Evolutionary conservation across 2,888 invertebrate species (phyloP).

Genomic region (Protonemura montana): DNA sequence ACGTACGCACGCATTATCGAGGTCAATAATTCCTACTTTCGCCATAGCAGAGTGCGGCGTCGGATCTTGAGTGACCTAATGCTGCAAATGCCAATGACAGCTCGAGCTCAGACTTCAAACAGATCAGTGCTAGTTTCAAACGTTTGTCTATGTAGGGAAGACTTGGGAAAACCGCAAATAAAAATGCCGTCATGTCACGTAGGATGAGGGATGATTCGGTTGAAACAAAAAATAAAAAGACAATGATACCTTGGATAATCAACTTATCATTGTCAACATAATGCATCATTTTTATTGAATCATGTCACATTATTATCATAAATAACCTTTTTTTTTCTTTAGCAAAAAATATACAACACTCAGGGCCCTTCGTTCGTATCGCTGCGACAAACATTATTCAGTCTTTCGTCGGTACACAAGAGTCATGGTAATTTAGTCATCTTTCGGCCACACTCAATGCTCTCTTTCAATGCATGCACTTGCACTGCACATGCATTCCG

Average conservation of each 20-base stretch:
- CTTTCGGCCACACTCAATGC: background rate
- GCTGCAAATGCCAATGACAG: background rate
- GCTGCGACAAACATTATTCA: background rate
- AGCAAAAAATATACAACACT: background rate
- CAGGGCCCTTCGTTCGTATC: background rate
- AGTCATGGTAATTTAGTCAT: background rate
- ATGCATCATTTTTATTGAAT: background rate
- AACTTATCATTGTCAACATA: conserved; percentile 9
- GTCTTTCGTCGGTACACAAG: background rate
- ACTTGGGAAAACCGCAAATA: too few relatives aligned
- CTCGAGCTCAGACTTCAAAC: background rate
- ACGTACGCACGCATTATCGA: background rate
- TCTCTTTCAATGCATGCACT: background rate
- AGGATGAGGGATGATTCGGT: too few relatives aligned
- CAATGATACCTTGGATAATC: conserved; percentile 3
- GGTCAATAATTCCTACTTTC: background rate
- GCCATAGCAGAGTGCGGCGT: background rate
- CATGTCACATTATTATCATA: background rate
- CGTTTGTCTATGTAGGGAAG: too few relatives aligned
- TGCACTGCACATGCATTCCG: background rate
- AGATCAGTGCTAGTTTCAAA: background rate
- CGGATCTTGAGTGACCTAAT: background rate
- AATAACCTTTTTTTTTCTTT: background rate
- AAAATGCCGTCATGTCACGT: too few relatives aligned
- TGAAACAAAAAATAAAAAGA: background rate